Evolutionary conservation across 2,888 invertebrate species (phyloP), one percentile per base, ranked within the genome.

Genomic region (Magallana nippona): DNA sequence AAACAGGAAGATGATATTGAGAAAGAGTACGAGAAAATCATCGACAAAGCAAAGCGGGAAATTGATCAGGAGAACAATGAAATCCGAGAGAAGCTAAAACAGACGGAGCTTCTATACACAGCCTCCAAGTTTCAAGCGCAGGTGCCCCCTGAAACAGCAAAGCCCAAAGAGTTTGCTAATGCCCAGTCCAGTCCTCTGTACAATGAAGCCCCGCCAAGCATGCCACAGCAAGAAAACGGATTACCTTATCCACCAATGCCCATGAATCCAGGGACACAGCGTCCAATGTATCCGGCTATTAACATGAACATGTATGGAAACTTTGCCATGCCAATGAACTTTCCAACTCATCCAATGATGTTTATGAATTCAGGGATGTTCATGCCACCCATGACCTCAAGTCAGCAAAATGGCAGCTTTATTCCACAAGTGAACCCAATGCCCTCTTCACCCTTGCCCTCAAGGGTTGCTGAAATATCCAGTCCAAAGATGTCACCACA

Each of bases 291-390:
- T 15, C 82, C 84, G n/a, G 19, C 84, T 22, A 81, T 63, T 15
- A 84, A 82, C 11, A 84, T 84, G 82, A 79, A 82, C 5, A 84
- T 84, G 84, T 55, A 82, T 32, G 82, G 82, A 79, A 82, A 84
- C 71, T 84, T 84, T 82, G 82, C 82, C 19, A 79, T 84, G 84
- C 84, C 84, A 2, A 78, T 84, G 55, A 82, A 79, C 13, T 79
- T 84, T 44, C 63, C 82, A 19, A 63, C 79, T 71, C 84, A 82
- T 17, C 82, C 79, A 22, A 84, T 84, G 84, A 82, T 82, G 82
- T 82, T 56, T 10, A 82, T 82, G 82, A 82, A 82, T 55, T 82
- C 82, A 15, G 79, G 63, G 13, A 63, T 82, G 62, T 84, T 84
- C 19, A 82, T 84, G 84, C 79, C 82, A 22, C 84, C 82, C 2